Evolutionary conservation across 2,888 invertebrate genomes (phyloP).

Genomic region (Melinaea menophilus): DNA sequence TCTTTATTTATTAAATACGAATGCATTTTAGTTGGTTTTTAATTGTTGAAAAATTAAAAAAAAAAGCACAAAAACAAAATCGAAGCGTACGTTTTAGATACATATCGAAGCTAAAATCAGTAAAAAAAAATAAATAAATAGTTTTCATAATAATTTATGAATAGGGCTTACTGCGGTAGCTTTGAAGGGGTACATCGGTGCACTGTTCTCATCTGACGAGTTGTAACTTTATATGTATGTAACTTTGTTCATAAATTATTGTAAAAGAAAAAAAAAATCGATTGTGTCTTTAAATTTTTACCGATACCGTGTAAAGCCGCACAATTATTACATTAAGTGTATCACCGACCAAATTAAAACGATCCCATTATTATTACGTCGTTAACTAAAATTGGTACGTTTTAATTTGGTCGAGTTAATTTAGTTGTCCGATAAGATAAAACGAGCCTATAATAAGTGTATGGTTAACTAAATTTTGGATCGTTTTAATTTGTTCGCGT

Average conservation of each 20-base stretch:
- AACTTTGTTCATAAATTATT: conserved; percentile 3
- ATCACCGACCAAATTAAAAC: conserved; percentile 42
- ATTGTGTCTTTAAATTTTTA: conserved; percentile 17
- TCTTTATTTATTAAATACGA: conserved; percentile 7
- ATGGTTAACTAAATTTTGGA: too few species aligned
- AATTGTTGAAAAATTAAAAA: not conserved
- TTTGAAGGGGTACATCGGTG: not conserved
- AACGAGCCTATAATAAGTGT: too few species aligned
- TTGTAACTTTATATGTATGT: not conserved
- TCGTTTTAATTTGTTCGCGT: too few species aligned
- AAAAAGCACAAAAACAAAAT: conserved; percentile 3
- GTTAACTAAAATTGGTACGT: conserved; percentile 23
- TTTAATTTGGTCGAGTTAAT: conserved; percentile 42
- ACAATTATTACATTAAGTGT: conserved; percentile 57
- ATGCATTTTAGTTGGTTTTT: conserved; percentile 1
- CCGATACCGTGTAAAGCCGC: conserved; percentile 55
- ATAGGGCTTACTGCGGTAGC: not conserved
- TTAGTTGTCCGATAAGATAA: conserved; percentile 16
- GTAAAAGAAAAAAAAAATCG: not conserved
- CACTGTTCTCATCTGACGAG: not conserved
- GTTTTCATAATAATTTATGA: conserved; percentile 7
- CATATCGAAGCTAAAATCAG: conserved; percentile 32
- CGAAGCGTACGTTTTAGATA: conserved; percentile 23
- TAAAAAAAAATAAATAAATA: conserved; percentile 9
- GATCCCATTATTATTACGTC: conserved; percentile 22